Evolutionary conservation across 2,797 vertebrate genomes (phyloP).

Genomic region (Sciaenops ocellatus): DNA sequence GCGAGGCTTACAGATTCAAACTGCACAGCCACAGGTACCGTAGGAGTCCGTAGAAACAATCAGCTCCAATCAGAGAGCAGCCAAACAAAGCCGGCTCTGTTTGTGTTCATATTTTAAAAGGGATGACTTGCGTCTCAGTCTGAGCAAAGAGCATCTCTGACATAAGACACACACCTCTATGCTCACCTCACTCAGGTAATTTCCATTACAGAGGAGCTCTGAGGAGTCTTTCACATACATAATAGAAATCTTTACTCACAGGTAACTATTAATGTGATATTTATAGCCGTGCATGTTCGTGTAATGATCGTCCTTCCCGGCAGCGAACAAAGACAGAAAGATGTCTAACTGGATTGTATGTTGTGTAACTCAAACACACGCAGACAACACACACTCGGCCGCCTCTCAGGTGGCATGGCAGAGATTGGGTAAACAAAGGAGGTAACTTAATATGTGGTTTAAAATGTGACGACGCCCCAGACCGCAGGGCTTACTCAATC

Average conservation of each 20-base stretch:
- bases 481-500: constrained; percentile 56
- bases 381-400: constrained; percentile 30
- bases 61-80: neutral
- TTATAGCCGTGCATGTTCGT: constrained; percentile 4
- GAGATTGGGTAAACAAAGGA: constrained; percentile 76
- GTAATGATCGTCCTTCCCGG: constrained; percentile 28
- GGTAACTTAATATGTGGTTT: constrained; percentile 72
- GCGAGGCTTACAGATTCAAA: constrained; percentile 16
- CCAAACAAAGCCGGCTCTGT: constrained; percentile 39
- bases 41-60: constrained; percentile 2
- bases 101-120: constrained; percentile 3
- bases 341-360: constrained; percentile 36
- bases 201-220: constrained; percentile 9
- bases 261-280: neutral
- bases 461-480: constrained; percentile 47
- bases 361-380: constrained; percentile 47
- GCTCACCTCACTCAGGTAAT: neutral
- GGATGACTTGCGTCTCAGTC: constrained; percentile 12
- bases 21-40: neutral
- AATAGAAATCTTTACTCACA: constrained; percentile 15
- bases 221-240: neutral
- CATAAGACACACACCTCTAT: constrained; percentile 28
- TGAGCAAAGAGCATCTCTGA: neutral
- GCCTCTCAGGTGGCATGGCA: constrained; percentile 75
- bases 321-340: constrained; percentile 41